Base-by-base conservation (phyloP, 2,113 vertebrate species). In the Daubentonia madagascariensis region DNA sequence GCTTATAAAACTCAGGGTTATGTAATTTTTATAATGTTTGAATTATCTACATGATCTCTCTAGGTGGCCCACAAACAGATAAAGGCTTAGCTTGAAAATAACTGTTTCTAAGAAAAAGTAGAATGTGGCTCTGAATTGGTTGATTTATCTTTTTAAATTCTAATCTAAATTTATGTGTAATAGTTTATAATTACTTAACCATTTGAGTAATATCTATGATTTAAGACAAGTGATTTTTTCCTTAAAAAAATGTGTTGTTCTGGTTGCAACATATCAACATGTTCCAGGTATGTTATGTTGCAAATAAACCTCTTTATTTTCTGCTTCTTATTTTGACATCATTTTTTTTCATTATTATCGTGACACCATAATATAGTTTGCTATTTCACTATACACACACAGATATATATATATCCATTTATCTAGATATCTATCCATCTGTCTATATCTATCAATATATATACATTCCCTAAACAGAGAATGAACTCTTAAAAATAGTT, bases 131-230 rank as follows among this genome's bases (percentile, higher is more conserved):
- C 12, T 94, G 75, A 85, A 80, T 83, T 86, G 9, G 0, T 90
- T 90, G 50, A 90, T 86, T 80, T 48, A 78, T n/a, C 8, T 76
- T 14, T 43, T 96, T 96, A 67, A 79, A 90, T 70, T 90, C 61
- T 59, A 84, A 85, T 65, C 28, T 89, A 81, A 90, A 59, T 94
- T 68, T 94, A 8, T 85, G 13, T 94, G 28, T 48, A 89, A 28
- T 37, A 72, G 40, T 75, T 92, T 22, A n/a, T 86, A 79, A 86
- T 92, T 86, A 73, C 57, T 86, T 78, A 89, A 52, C 43, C 23
- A 80, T 32, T 80, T 89, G 35, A 81, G 25, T 72, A 92, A 63
- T 11, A n/a, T n/a, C 18, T 80, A 23, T 92, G 54, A 88, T 61
- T 54, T 28, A 80, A 75, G 3, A 35, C 1, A 76, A 59, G 2